These are phyloP conservation scores for Formica selysi DNA, from an alignment of 1,140 invertebrate genomes.

Conservation along the genomic window DNA sequence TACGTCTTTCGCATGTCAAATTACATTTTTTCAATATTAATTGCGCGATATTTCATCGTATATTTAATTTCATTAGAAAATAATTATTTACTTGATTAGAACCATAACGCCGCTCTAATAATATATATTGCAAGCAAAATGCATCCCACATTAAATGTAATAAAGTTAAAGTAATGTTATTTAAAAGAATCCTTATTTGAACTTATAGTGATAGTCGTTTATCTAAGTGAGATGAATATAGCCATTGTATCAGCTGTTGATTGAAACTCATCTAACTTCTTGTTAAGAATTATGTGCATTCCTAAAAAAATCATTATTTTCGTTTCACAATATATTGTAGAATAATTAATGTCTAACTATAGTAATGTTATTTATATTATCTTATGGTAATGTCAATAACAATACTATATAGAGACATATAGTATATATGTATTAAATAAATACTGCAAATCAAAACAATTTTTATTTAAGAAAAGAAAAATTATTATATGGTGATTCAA, in stretches of 20 bases:
- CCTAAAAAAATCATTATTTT: constrained; percentile 2
- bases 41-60: neutral
- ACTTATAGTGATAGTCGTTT: constrained; percentile 55
- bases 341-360: neutral
- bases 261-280: constrained; percentile 43
- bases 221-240: constrained; percentile 61
- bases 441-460: neutral
- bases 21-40: constrained; percentile 37
- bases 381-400: constrained; percentile 19
- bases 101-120: constrained; percentile 39
- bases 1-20: constrained; percentile 47
- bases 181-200: constrained; percentile 36
- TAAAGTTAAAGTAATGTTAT: constrained; percentile 50
- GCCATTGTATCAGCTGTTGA: constrained; percentile 36
- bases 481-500: neutral
- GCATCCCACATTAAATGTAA: constrained; percentile 41
- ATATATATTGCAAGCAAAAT: constrained; percentile 36
- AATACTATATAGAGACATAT: neutral
- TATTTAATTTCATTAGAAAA: neutral
- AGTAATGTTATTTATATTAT: neutral
- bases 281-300: neutral
- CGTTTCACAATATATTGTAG: constrained; percentile 9
- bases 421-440: neutral
- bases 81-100: constrained; percentile 51
- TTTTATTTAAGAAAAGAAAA: neutral